Evolutionary conservation across 2,797 vertebrate species (phyloP).

Genomic region (Coregonus ussuriensis): DNA sequence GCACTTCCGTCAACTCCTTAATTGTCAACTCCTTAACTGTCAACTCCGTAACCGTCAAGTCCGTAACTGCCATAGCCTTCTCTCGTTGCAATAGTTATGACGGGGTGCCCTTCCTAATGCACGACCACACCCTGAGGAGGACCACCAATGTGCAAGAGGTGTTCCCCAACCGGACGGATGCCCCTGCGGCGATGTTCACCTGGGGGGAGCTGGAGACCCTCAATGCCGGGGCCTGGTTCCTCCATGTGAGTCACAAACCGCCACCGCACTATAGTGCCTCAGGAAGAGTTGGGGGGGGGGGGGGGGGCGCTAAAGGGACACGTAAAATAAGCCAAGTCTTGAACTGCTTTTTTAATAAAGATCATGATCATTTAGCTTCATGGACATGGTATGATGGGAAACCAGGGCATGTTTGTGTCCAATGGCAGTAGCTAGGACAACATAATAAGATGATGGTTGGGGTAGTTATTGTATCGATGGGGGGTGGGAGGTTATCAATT

Average conservation of each 20-base stretch:
- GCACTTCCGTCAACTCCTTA: too few relatives aligned
- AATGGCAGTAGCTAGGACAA: neutral
- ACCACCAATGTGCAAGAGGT: conserved; percentile 84
- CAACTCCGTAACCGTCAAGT: neutral
- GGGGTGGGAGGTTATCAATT: too few relatives aligned
- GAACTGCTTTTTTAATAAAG: neutral
- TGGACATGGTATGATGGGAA: neutral
- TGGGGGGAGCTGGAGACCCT: conserved; percentile 81
- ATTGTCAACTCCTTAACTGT: neutral
- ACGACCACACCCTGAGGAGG: conserved; percentile 82
- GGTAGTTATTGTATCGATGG: neutral
- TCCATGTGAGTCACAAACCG: conserved; percentile 65
- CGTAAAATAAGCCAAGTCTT: neutral
- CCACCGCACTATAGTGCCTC: neutral
- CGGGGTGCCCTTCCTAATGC: conserved; percentile 90
- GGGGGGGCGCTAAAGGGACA: neutral
- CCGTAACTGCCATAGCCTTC: neutral
- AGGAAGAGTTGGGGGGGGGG: neutral
- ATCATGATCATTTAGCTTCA: neutral
- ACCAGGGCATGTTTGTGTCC: neutral
- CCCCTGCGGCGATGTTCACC: conserved; percentile 69
- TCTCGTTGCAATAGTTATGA: conserved; percentile 72
- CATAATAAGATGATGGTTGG: neutral
- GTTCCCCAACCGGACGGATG: conserved; percentile 66
- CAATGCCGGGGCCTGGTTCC: conserved; percentile 89